These are phyloP conservation scores for Dasyprocta punctata DNA, from an alignment of 2,113 vertebrate genomes.

Conservation along the genomic window DNA sequence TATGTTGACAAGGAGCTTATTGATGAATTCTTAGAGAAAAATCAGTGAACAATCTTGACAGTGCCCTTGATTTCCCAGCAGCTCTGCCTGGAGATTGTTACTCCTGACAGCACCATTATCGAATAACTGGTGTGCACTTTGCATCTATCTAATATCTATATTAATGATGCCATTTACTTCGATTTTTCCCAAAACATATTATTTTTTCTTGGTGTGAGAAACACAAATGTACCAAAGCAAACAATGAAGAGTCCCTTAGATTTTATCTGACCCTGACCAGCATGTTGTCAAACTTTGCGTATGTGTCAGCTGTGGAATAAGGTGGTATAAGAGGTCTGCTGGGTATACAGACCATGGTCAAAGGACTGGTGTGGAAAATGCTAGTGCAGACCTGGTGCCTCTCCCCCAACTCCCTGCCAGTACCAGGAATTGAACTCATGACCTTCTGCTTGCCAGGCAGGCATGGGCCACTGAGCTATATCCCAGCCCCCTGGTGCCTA, in stretches of 20 bases:
- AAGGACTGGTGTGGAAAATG: background rate
- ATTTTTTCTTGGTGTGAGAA: background rate
- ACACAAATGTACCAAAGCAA: conserved; percentile 31
- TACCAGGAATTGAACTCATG: too few relatives aligned
- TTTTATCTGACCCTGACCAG: background rate
- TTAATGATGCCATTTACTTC: background rate
- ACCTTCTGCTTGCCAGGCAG: too few relatives aligned
- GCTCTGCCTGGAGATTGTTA: background rate
- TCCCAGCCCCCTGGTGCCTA: background rate
- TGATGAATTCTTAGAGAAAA: background rate
- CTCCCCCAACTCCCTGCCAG: too few relatives aligned
- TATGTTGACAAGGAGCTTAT: background rate
- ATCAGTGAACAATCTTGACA: background rate
- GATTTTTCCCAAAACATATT: background rate
- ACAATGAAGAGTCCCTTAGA: background rate
- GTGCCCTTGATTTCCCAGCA: conserved; percentile 47
- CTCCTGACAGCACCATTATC: background rate
- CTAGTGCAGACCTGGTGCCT: background rate
- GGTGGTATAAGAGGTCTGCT: background rate
- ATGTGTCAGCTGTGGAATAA: background rate
- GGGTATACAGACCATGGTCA: background rate
- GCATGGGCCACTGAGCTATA: too few relatives aligned
- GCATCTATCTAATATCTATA: background rate
- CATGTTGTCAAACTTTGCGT: background rate
- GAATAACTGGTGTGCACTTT: background rate